Percentiles rank a stretch among this genome's conserved stretches.
phyloP scores from a whole-genome alignment of 1,140 invertebrate species.

The Hormaphis cornu region DNA sequence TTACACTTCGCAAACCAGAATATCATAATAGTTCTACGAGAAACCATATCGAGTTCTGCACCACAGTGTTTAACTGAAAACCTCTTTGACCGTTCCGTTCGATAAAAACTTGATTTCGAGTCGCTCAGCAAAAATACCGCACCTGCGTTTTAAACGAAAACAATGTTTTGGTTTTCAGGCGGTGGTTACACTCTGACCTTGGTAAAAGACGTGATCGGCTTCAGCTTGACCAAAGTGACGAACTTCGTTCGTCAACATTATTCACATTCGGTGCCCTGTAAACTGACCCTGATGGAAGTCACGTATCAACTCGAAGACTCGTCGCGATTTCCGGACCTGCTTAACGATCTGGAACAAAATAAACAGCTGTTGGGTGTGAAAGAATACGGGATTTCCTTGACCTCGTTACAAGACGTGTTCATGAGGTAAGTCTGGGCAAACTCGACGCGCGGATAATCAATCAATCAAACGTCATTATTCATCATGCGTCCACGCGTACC shows the following conservation, averaged over 20 bases:
- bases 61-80: no score
- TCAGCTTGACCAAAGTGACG: conserved; percentile 30
- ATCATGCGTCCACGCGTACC: no score
- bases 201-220: conserved; percentile 25
- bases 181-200: conserved; percentile 33
- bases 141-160: neutral
- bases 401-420: conserved; percentile 35
- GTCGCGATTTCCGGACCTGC: conserved; percentile 13
- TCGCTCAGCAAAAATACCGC: no score
- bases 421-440: conserved; percentile 31
- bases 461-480: no score
- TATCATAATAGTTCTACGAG: no score
- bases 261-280: conserved; percentile 21
- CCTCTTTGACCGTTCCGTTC: neutral
- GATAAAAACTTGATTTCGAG: no score
- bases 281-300: conserved; percentile 32
- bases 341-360: conserved; percentile 27
- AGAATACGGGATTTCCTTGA: conserved; percentile 35
- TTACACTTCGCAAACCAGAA: neutral
- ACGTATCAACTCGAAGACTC: conserved; percentile 33
- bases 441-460: no score
- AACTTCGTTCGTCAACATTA: conserved; percentile 23
- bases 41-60: no score
- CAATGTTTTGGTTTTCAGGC: neutral
- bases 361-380: conserved; percentile 29